phyloP scores from a whole-genome alignment of 2,113 vertebrate genomes.

The Chelonoidis abingdonii region DNA sequence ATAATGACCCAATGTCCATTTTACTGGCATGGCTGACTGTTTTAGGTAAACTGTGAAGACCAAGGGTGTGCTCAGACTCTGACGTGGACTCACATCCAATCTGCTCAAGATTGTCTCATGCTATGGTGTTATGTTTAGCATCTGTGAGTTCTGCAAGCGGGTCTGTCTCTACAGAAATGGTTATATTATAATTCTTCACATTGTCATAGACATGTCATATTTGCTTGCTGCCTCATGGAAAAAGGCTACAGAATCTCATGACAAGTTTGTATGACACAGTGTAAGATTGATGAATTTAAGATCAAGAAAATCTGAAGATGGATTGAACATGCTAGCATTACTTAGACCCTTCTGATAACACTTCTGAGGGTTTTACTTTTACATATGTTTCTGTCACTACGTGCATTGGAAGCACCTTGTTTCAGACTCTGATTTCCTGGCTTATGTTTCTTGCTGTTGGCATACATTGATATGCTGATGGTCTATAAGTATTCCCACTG shows the following conservation, averaged over 20 bases:
- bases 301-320: background rate
- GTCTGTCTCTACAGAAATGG: no score
- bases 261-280: background rate
- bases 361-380: background rate
- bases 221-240: background rate
- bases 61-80: no score
- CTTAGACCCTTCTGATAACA: background rate
- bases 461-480: background rate
- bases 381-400: background rate
- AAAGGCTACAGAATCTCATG: background rate
- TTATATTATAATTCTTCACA: background rate
- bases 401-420: background rate
- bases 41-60: no score
- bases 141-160: no score
- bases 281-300: background rate
- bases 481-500: background rate
- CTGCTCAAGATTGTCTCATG: no score
- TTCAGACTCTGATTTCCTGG: background rate
- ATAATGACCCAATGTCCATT: background rate
- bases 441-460: background rate
- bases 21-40: no score
- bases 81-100: no score
- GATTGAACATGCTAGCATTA: background rate
- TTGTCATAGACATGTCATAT: background rate
- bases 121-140: no score